Percentiles rank a stretch among this genome's conserved stretches.
Evolutionary conservation across 2,888 invertebrate genomes (phyloP).

Genomic region (Chouioia cunea): DNA sequence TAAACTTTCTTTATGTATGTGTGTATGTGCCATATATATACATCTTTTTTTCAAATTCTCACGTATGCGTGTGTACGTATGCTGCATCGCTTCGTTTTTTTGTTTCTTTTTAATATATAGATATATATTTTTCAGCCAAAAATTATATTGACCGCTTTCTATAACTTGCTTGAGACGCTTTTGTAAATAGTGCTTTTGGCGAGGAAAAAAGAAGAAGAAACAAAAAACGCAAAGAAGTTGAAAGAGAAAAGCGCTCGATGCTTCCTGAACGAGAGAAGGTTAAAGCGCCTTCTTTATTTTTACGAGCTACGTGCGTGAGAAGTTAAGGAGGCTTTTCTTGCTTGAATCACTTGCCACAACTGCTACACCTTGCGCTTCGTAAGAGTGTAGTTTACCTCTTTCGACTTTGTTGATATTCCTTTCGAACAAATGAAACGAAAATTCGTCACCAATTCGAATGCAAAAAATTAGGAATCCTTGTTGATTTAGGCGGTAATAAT

Average conservation of each 20-base stretch:
- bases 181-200: constrained; percentile 31
- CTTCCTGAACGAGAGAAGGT: constrained; percentile 4
- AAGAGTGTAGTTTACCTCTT: constrained; percentile 26
- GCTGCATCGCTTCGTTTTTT: too few relatives aligned
- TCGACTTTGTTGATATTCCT: too few relatives aligned
- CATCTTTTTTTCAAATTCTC: too few relatives aligned
- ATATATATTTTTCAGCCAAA: too few relatives aligned
- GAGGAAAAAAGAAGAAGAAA: constrained; percentile 12
- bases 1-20: background rate
- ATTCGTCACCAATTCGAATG: too few relatives aligned
- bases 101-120: too few relatives aligned
- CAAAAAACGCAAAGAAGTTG: background rate
- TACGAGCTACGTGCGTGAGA: constrained; percentile 39
- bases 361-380: background rate
- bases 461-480: too few relatives aligned
- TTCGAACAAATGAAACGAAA: too few relatives aligned
- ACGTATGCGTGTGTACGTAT: too few relatives aligned
- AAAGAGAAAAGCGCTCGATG: constrained; percentile 23
- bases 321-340: constrained; percentile 7
- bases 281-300: constrained; percentile 36
- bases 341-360: constrained; percentile 26
- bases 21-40: constrained; percentile 33
- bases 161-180: constrained; percentile 41
- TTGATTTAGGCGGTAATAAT: too few relatives aligned
- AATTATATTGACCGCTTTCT: constrained; percentile 27